phyloP scores from a whole-genome alignment of 1,140 invertebrate species.

The Onthophagus taurus region DNA sequence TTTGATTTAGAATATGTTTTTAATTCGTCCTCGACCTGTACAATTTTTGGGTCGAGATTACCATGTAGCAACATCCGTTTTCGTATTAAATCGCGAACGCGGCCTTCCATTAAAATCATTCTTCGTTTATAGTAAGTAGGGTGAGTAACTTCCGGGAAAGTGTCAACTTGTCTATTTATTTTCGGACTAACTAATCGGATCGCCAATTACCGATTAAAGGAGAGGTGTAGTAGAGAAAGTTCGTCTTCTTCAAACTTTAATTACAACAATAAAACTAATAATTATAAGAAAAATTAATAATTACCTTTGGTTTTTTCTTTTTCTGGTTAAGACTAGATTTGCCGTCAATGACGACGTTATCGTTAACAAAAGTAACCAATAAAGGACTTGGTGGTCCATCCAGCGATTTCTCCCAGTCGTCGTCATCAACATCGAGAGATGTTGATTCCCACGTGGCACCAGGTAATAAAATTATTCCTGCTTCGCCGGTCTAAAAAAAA shows the following conservation, averaged over 20 bases:
- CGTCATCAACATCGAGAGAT: slow-evolving; percentile 56
- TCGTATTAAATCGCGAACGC: too few species aligned
- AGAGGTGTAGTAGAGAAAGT: background rate
- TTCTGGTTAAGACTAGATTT: slow-evolving; percentile 57
- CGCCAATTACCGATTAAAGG: too few species aligned
- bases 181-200: too few species aligned
- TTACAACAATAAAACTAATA: background rate
- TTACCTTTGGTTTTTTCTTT: slow-evolving; percentile 28
- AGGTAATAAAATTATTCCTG: slow-evolving; percentile 48
- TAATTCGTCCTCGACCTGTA: too few species aligned
- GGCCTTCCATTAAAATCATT: too few species aligned
- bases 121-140: too few species aligned
- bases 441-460: slow-evolving; percentile 48
- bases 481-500: slow-evolving; percentile 52
- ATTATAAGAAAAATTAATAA: slow-evolving; percentile 10
- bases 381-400: slow-evolving; percentile 66
- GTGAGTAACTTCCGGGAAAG: too few species aligned
- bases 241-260: background rate
- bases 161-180: too few species aligned
- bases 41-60: too few species aligned
- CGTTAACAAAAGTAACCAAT: slow-evolving; percentile 75
- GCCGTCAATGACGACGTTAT: slow-evolving; percentile 82
- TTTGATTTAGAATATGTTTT: too few species aligned
- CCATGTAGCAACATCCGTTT: too few species aligned
- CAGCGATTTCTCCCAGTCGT: slow-evolving; percentile 44